Evolutionary conservation across 2,797 vertebrate genomes (phyloP), one percentile per base, ranked within the genome.

Genomic region (Squalus acanthias): DNA sequence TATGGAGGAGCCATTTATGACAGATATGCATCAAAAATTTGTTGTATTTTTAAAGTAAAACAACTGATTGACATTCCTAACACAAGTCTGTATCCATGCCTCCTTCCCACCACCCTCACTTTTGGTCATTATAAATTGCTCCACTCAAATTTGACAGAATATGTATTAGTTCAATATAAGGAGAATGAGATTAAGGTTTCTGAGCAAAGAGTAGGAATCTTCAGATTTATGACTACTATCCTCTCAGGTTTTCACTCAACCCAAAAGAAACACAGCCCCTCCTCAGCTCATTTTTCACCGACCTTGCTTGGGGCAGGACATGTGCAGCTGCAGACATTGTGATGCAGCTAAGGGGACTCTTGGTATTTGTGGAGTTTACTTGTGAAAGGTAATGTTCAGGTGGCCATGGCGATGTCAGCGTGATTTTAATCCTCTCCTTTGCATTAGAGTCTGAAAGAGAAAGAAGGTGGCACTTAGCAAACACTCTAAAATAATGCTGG

Each of bases 281-380:
- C 22, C 93, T 39, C 39, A 29, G 10, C 22, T 95, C 70, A 57
- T 33, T 74, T 65, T n/a, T 8, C 93, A 97, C 98, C 98, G 97
- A 98, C 98, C 79, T 97, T 74, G 87, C 97, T 94, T 96, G 96
- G 26, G 98, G 98, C 67, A 98, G 96, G 92, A 98, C 92, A 72
- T 97, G 57, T 96, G 96, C 96, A 95, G 97, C 97, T 33, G 97
- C 97, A 74, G 96, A 98, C 96, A 98, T 97, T 10, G 96, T 97
- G 96, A 98, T 97, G 96, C 98, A 98, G 76, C 97, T 97, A 3
- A 46, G 79, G 26, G 74, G 67, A 70, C 9, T 82, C 95, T 94
- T 22, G 13, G 24, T 15, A 24, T 82, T 87, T 33, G 96, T 65
- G 33, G 95, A 96, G 85, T 96, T 96, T 57, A 39, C 69, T 60